These are phyloP conservation scores for Bursaphelenchus okinawaensis DNA, from an alignment of 2,888 invertebrate species.

Conservation along the genomic window DNA sequence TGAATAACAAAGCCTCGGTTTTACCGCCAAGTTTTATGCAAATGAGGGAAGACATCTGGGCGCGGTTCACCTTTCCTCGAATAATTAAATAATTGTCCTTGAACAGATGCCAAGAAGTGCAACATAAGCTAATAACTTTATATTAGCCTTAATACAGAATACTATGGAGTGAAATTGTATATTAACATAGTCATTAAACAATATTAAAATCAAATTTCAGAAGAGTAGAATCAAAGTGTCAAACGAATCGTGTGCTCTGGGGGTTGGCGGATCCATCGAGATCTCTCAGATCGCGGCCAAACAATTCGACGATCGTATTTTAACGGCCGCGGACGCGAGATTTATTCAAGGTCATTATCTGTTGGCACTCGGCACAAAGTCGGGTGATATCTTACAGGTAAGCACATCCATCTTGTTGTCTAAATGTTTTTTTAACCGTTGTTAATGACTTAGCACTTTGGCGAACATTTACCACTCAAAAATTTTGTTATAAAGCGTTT, in stretches of 20 bases:
- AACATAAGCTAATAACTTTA: too few relatives aligned
- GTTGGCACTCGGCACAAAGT: slow-evolving; percentile 27
- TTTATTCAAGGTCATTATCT: slow-evolving; percentile 25
- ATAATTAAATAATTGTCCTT: slow-evolving; percentile 8
- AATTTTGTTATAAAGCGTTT: too few relatives aligned
- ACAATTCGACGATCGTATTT: slow-evolving; percentile 20
- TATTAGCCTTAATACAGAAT: too few relatives aligned
- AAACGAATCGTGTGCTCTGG: slow-evolving; percentile 53
- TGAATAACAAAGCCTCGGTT: background rate
- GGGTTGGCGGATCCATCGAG: slow-evolving; percentile 54
- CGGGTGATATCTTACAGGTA: slow-evolving; percentile 36
- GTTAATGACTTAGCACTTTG: too few relatives aligned
- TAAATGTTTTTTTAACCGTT: too few relatives aligned
- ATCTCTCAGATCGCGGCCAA: slow-evolving; percentile 30
- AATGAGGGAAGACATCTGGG: background rate
- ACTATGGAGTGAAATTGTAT: too few relatives aligned
- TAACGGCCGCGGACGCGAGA: slow-evolving; percentile 32
- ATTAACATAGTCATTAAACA: too few relatives aligned
- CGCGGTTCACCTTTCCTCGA: background rate
- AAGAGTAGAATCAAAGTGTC: slow-evolving; percentile 50
- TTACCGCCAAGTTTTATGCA: background rate
- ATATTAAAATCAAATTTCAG: slow-evolving; percentile 34
- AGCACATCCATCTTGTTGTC: background rate
- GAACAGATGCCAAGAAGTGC: slow-evolving; percentile 6
- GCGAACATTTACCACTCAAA: too few relatives aligned